Conservation (phyloP, 2,113 vertebrate species). For the Pleuronectes platessa region DNA sequence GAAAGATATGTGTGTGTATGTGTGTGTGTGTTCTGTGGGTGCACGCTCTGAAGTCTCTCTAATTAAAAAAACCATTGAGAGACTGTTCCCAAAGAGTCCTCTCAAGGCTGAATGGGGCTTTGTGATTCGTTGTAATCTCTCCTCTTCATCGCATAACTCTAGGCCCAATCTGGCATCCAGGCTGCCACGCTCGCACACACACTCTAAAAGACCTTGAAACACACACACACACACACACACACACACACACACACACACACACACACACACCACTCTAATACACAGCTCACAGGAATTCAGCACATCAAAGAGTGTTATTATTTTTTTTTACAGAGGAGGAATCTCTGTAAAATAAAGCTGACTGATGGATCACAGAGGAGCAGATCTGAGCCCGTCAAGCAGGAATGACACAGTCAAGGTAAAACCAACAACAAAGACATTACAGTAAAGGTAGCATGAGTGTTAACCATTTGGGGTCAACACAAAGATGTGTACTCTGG, state of each 20-base stretch:
- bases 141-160: slow-evolving; percentile 74
- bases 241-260: background rate
- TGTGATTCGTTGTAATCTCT: slow-evolving; percentile 78
- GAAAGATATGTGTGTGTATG: slow-evolving; percentile 13
- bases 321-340: slow-evolving; percentile 21
- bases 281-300: slow-evolving; percentile 56
- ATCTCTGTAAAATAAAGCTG: slow-evolving; percentile 41
- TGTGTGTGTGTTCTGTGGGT: slow-evolving; percentile 34
- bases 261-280: slow-evolving; percentile 29
- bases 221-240: slow-evolving; percentile 3
- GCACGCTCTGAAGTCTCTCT: slow-evolving; percentile 48
- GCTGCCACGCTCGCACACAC: slow-evolving; percentile 38
- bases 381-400: slow-evolving; percentile 3
- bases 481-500: too few species aligned
- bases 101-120: slow-evolving; percentile 74
- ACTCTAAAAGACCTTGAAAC: slow-evolving; percentile 33
- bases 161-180: slow-evolving; percentile 64
- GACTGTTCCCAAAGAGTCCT: slow-evolving; percentile 67
- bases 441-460: too few species aligned
- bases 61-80: slow-evolving; percentile 76
- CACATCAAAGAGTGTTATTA: slow-evolving; percentile 50
- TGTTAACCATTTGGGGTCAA: too few species aligned
- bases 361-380: slow-evolving; percentile 21
- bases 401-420: background rate
- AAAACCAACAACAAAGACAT: background rate